Evolutionary conservation across 2,888 invertebrate genomes (phyloP), one percentile per base, ranked within the genome.

Genomic region (Sepioteuthis lessoniana): DNA sequence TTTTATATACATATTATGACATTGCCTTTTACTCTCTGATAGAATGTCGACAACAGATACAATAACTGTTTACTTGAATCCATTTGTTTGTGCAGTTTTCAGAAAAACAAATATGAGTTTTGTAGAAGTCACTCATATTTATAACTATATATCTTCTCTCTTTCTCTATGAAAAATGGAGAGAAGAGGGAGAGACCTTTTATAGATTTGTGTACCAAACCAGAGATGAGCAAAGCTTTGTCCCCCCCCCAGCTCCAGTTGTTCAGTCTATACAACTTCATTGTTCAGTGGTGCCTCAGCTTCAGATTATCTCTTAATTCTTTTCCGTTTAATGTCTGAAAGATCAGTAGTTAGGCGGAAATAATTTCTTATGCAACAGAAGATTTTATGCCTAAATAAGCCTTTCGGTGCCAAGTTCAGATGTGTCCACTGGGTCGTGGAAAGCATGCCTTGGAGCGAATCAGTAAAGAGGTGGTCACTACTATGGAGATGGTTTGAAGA

Each of bases 301-400:
- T 76, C n/a, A 76, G 76, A 76, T 76, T 76, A 76, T 76, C 76
- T 76, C 76, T 76, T 76, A 76, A 76, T 76, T 76, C 76, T 76
- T 8, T 76, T 76, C n/a, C 76, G 76, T 76, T 76, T 76, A 76
- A 76, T 76, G 76, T 76, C 76, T 76, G 76, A n/a, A n/a, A 76
- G 55, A 55, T 55, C 55, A 55, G 55, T 55, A 21, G 76, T 76
- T 35, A 16, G n/a, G 76, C n/a, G 76, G 76, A 76, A 76, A 76
- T 76, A 76, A 76, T 76, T 76, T n/a, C 76, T 35, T 76, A 76
- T 76, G 76, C 76, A 76, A 76, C n/a, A 35, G 76, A 76, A 35
- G 76, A 76, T 76, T 76, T 76, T 76, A 76, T 76, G 76, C 76
- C 76, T 35, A 76, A 76, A 76, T 76, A 76, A 76, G 76, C 76